Conservation (phyloP, 2,888 invertebrate genomes). For the Lypha dubia region DNA sequence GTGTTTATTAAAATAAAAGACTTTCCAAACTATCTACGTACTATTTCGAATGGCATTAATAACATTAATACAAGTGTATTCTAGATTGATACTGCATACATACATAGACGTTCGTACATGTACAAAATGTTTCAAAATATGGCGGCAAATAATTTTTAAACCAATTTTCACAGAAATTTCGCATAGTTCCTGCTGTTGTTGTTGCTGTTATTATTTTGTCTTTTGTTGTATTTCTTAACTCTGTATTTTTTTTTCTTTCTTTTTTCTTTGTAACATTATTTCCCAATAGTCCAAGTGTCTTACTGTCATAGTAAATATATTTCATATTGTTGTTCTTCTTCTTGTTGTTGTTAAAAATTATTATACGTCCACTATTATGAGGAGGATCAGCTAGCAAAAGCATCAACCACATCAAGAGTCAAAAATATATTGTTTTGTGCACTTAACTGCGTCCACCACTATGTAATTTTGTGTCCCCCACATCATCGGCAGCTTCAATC, state of each 20-base stretch:
- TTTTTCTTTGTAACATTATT: slow-evolving; percentile 24
- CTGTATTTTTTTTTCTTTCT: slow-evolving; percentile 28
- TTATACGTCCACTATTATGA: slow-evolving; percentile 27
- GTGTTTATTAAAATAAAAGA: background rate
- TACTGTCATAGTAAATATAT: slow-evolving; percentile 70
- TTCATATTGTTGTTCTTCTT: slow-evolving; percentile 10
- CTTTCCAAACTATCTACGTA: slow-evolving; percentile 3
- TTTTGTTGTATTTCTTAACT: too few relatives aligned
- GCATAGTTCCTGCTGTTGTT: slow-evolving; percentile 72
- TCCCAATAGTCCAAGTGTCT: slow-evolving; percentile 45
- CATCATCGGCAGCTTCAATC: slow-evolving; percentile 71
- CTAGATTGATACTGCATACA: background rate
- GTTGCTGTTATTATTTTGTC: slow-evolving; percentile 46
- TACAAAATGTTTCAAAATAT: slow-evolving; percentile 64
- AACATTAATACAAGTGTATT: slow-evolving; percentile 48
- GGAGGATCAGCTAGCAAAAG: slow-evolving; percentile 47
- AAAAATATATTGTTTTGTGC: slow-evolving; percentile 41
- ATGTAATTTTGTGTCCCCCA: slow-evolving; percentile 71
- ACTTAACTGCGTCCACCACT: slow-evolving; percentile 58
- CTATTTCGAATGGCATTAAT: slow-evolving; percentile 4
- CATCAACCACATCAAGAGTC: slow-evolving; percentile 40
- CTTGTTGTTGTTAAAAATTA: slow-evolving; percentile 20
- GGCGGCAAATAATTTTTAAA: slow-evolving; percentile 74
- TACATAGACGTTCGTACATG: slow-evolving; percentile 10
- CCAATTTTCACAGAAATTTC: slow-evolving; percentile 76